Conservation (phyloP, 1,140 invertebrate species). For the Acromyrmex echinatior region DNA sequence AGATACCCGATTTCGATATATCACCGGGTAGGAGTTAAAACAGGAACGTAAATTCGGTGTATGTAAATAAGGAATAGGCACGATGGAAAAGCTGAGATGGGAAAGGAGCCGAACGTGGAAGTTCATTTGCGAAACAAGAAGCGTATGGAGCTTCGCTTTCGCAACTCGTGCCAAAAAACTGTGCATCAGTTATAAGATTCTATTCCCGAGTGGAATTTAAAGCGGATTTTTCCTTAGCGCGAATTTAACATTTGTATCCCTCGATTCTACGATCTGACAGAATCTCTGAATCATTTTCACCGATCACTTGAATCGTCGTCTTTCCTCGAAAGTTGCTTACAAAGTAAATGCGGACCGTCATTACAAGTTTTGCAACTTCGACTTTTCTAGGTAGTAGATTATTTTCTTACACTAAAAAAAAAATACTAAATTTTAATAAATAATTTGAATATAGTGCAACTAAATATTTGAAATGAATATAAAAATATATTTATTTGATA, state of each 20-base stretch:
- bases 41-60: conserved; percentile 48
- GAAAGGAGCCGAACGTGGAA: not conserved
- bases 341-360: no score
- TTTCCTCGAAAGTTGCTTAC: not conserved
- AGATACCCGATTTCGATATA: conserved; percentile 53
- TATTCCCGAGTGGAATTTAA: conserved; percentile 39
- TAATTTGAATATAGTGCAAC: no score
- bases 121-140: conserved; percentile 40
- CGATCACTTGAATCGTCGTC: not conserved
- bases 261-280: not conserved
- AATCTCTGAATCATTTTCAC: conserved; percentile 23
- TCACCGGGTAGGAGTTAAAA: conserved; percentile 37
- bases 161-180: conserved; percentile 35
- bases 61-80: conserved; percentile 30
- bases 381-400: not conserved
- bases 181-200: conserved; percentile 4
- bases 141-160: conserved; percentile 22
- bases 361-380: not conserved
- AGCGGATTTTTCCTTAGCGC: conserved; percentile 17
- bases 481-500: no score
- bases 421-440: no score
- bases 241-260: conserved; percentile 21
- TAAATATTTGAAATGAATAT: no score
- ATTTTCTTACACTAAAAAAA: not conserved
- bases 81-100: not conserved